Evolutionary conservation across 2,888 invertebrate species (phyloP).

Genomic region (Gibbula magus): DNA sequence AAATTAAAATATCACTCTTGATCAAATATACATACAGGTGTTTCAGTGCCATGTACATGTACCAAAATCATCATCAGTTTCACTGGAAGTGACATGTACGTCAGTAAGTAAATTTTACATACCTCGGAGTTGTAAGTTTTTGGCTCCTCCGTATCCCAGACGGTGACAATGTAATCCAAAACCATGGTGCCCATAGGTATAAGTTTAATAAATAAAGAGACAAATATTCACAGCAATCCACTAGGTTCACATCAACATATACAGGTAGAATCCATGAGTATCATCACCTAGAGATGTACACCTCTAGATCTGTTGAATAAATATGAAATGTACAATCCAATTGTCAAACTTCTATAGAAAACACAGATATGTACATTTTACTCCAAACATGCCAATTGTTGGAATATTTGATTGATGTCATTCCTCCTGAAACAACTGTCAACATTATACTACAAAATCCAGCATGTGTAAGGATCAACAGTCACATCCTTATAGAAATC

Average conservation of each 20-base stretch:
- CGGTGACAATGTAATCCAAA: slow-evolving; percentile 61
- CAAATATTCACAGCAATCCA: slow-evolving; percentile 19
- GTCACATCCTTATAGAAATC: too few species aligned
- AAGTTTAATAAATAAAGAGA: background rate
- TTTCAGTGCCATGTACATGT: background rate
- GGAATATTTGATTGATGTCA: too few species aligned
- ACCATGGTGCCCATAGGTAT: slow-evolving; percentile 45
- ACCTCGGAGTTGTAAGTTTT: slow-evolving; percentile 57
- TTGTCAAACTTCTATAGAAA: too few species aligned
- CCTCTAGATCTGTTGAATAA: too few species aligned
- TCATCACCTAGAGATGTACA: too few species aligned
- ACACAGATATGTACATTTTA: too few species aligned
- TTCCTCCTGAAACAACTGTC: too few species aligned
- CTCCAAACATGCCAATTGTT: too few species aligned
- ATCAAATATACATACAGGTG: background rate
- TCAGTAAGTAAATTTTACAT: slow-evolving; percentile 13
- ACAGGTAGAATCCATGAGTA: background rate
- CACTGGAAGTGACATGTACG: background rate
- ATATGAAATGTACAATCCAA: too few species aligned
- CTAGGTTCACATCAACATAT: slow-evolving; percentile 12
- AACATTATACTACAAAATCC: too few species aligned
- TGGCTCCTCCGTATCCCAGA: slow-evolving; percentile 61
- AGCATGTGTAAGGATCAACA: too few species aligned
- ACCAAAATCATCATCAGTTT: background rate
- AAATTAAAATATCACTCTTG: background rate